Evolutionary conservation across 1,140 invertebrate genomes (phyloP).

Genomic region (Saxidomus purpurata): DNA sequence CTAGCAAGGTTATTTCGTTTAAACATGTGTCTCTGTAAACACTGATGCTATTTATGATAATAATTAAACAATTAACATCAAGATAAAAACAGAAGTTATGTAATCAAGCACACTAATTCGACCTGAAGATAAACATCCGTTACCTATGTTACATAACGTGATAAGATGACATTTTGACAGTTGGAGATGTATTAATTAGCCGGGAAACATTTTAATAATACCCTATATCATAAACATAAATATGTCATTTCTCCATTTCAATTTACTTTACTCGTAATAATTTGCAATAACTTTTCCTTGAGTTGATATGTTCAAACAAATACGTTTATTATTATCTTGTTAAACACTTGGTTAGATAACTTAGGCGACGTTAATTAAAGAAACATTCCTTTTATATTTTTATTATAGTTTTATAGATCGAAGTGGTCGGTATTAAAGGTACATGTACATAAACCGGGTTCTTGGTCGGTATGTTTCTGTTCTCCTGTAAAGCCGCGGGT

Average conservation of each 20-base stretch:
- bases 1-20: neutral
- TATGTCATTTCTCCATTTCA: constrained; percentile 14
- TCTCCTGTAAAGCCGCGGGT: too few relatives aligned
- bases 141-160: constrained; percentile 2
- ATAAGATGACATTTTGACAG: constrained; percentile 59
- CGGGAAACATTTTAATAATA: constrained; percentile 12
- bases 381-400: too few relatives aligned
- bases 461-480: too few relatives aligned
- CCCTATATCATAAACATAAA: constrained; percentile 35
- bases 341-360: too few relatives aligned
- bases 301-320: too few relatives aligned
- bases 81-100: constrained; percentile 11
- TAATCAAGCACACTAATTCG: neutral
- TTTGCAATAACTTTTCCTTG: neutral
- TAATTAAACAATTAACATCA: neutral
- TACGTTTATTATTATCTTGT: too few relatives aligned
- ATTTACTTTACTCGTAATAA: neutral
- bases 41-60: constrained; percentile 30
- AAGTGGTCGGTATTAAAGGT: too few relatives aligned
- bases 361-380: too few relatives aligned
- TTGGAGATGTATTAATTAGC: constrained; percentile 43
- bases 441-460: too few relatives aligned
- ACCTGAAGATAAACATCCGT: neutral
- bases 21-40: constrained; percentile 10
- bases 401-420: too few relatives aligned